Evolutionary conservation across 2,888 invertebrate genomes (phyloP), one percentile per base, ranked within the genome.

Genomic region (Pristionchus entomophagus): DNA sequence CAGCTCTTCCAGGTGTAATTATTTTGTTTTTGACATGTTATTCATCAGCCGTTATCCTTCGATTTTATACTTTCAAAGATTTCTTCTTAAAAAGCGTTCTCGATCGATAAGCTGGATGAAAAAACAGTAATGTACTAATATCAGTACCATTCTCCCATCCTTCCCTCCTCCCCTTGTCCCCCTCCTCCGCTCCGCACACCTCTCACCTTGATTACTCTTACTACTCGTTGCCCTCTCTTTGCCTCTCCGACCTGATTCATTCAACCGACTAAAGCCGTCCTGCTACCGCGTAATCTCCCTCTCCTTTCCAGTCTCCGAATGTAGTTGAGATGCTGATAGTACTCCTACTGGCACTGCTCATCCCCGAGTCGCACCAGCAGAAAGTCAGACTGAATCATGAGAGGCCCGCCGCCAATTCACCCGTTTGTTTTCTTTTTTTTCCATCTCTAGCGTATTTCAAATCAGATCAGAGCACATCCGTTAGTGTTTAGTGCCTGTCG

Each of bases 181-280:
- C n/a, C 41, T 41, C 22, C 26, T 17, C 73, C 73, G 22, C n/a
- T 26, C n/a, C 41, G 8, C 38, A 45, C 73, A 69, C 45, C 73
- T 73, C 73, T 73, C n/a, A 73, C 73, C 73, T 73, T 73, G 73
- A 73, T 73, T 73, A 73, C 73, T 26, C 73, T 73, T 73, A 73
- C 73, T 73, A 38, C 73, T 19, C 32, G 19, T 8, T 35, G 65
- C 65, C 65, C 32, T 32, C 45, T 10, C 45, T 65, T n/a, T 35
- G 6, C 8, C 65, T 29, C 65, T 29, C 41, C 51, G 49, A 17
- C 49, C 49, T 35, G 32, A 49, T 80, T 51, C 78, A 80, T 80
- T 80, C 78, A 80, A 51, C 51, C 51, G 26, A 59, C 59, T 59
- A 26, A 5, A 26, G 22, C 22, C 6, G n/a, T 59, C 22, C 6